Percentiles rank a stretch among this genome's conserved stretches.
These are phyloP conservation scores for Ecliptopera silaceata DNA, from an alignment of 2,888 invertebrate genomes.

Conservation along the genomic window DNA sequence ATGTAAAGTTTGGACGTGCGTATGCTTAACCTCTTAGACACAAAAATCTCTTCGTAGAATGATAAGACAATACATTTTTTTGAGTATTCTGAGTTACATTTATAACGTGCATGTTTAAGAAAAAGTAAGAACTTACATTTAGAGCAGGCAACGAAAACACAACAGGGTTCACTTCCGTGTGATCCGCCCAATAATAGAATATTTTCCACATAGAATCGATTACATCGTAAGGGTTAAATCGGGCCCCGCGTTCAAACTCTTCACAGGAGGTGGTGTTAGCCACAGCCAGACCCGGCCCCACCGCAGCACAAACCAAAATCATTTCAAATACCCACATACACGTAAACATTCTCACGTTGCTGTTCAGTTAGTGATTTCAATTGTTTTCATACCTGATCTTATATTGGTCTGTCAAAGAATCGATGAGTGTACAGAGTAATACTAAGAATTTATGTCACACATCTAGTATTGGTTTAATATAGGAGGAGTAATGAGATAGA, in stretches of 20 bases:
- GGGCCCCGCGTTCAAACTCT: slow-evolving; percentile 61
- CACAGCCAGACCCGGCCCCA: slow-evolving; percentile 23
- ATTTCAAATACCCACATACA: slow-evolving; percentile 56
- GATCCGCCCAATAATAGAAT: slow-evolving; percentile 68
- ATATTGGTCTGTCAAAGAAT: slow-evolving; percentile 53
- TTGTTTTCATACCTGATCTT: slow-evolving; percentile 51
- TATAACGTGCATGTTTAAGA: too few species aligned
- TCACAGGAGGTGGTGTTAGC: slow-evolving; percentile 60
- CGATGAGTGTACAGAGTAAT: slow-evolving; percentile 26
- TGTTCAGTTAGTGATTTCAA: slow-evolving; percentile 52
- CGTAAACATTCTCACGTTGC: slow-evolving; percentile 61
- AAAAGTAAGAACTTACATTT: slow-evolving; percentile 62
- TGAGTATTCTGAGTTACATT: too few species aligned
- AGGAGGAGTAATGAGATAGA: too few species aligned
- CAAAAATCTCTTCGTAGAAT: too few species aligned
- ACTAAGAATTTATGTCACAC: not conserved
- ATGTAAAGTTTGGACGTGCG: too few species aligned
- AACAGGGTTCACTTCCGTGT: slow-evolving; percentile 58
- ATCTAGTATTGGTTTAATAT: not conserved
- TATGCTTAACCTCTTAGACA: too few species aligned
- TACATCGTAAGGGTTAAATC: slow-evolving; percentile 58
- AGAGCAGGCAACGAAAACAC: slow-evolving; percentile 58
- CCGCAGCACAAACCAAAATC: slow-evolving; percentile 48
- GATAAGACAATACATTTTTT: too few species aligned
- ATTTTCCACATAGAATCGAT: slow-evolving; percentile 68